A percentile compares a stretch with the other conserved stretches of the same genome.
These are phyloP conservation scores for Lipophrys pholis DNA, from an alignment of 2,113 vertebrate species.

Conservation along the genomic window DNA sequence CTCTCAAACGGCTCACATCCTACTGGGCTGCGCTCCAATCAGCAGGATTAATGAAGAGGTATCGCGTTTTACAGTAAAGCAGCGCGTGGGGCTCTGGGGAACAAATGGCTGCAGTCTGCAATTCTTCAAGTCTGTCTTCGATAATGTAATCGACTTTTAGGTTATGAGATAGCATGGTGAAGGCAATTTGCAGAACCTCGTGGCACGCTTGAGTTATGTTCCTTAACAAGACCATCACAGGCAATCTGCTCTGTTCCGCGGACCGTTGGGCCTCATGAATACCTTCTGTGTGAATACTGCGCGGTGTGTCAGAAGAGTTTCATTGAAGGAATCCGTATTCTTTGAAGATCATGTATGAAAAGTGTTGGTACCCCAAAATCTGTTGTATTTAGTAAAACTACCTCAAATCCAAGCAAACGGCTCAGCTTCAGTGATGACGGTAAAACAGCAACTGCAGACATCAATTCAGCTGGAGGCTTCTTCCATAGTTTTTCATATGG, in stretches of 20 bases:
- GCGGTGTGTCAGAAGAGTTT: conserved; percentile 48
- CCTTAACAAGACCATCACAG: conserved; percentile 74
- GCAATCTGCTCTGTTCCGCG: conserved; percentile 61
- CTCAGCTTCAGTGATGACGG: conserved; percentile 3
- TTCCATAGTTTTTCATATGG: conserved; percentile 14
- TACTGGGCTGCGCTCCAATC: conserved; percentile 75
- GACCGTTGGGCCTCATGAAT: conserved; percentile 61
- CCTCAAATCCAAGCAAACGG: neutral
- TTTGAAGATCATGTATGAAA: conserved; percentile 51
- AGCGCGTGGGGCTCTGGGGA: conserved; percentile 61
- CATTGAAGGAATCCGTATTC: conserved; percentile 35
- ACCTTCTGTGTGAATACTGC: conserved; percentile 57
- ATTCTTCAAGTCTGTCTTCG: conserved; percentile 72
- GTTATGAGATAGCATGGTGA: conserved; percentile 65
- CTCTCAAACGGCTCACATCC: conserved; percentile 63
- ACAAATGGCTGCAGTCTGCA: conserved; percentile 62
- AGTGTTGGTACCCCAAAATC: conserved; percentile 52
- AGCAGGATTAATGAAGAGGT: conserved; percentile 81
- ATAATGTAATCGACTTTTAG: conserved; percentile 76
- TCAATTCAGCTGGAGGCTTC: conserved; percentile 4
- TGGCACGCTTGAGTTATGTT: conserved; percentile 69
- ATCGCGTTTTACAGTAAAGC: conserved; percentile 77
- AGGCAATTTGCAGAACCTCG: conserved; percentile 69
- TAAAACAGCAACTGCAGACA: conserved; percentile 6
- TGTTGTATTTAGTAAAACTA: conserved; percentile 40